Conservation (phyloP, 2,888 invertebrate genomes). For the Cylloceria caligata region DNA sequence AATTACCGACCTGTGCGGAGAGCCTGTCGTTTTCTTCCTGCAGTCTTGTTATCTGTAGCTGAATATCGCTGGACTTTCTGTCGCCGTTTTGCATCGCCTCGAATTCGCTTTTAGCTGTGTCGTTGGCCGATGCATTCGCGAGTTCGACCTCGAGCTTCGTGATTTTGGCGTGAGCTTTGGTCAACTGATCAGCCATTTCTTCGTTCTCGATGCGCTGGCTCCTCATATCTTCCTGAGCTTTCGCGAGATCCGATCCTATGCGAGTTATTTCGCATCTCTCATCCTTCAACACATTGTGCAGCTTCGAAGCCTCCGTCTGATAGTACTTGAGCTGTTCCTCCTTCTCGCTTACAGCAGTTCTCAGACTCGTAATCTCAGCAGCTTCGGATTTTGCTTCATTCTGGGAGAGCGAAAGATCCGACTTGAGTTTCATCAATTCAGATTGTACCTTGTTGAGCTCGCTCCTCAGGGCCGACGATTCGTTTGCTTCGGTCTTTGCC, state of each 20-base stretch:
- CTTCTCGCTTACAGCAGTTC: conserved; percentile 68
- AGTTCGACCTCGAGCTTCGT: conserved; percentile 71
- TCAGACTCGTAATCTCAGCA: conserved; percentile 73
- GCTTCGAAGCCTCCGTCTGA: conserved; percentile 76
- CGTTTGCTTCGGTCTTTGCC: conserved; percentile 77
- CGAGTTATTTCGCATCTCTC: conserved; percentile 72
- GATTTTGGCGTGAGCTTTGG: conserved; percentile 73
- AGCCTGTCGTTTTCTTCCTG: conserved; percentile 86
- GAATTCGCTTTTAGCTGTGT: conserved; percentile 71
- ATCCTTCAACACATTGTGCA: conserved; percentile 79
- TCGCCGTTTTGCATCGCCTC: conserved; percentile 73
- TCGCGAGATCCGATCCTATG: conserved; percentile 70
- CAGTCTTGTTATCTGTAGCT: conserved; percentile 83
- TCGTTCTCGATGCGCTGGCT: conserved; percentile 71
- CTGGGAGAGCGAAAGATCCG: conserved; percentile 74
- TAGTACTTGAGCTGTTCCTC: conserved; percentile 77
- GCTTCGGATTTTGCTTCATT: conserved; percentile 77
- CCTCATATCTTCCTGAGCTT: conserved; percentile 71
- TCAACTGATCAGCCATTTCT: conserved; percentile 72
- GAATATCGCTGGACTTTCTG: conserved; percentile 71
- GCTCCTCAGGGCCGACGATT: conserved; percentile 81
- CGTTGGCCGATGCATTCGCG: conserved; percentile 54
- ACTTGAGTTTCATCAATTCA: conserved; percentile 77
- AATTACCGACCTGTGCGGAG: conserved; percentile 82
- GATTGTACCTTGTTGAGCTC: conserved; percentile 83